A percentile compares a stretch with the other conserved stretches of the same genome.
Conservation (phyloP, 2,113 vertebrate genomes). For the Leuciscus idus region DNA sequence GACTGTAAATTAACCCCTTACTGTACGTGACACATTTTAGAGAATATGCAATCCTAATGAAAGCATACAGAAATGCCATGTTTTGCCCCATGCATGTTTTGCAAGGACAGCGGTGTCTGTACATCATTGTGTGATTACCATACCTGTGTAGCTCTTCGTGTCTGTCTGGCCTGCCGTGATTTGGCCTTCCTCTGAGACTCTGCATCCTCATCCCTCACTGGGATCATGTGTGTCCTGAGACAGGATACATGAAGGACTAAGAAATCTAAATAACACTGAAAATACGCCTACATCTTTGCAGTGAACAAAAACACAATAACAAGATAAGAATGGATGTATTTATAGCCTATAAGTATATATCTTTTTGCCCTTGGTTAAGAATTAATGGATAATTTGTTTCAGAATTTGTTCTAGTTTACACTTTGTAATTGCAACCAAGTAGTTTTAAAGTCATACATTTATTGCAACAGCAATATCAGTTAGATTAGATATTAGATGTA, state of each 20-base stretch:
- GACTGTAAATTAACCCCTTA: not conserved
- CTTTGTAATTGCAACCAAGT: not conserved
- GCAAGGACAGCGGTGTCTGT: not conserved
- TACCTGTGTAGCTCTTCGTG: slow-evolving; percentile 92
- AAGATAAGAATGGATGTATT: not conserved
- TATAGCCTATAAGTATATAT: not conserved
- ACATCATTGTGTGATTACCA: not conserved
- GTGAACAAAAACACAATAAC: not conserved
- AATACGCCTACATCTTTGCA: not conserved
- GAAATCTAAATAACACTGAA: not conserved
- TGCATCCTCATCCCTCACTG: slow-evolving; percentile 89
- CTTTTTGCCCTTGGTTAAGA: not conserved
- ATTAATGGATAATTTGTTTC: not conserved
- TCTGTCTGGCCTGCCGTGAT: slow-evolving; percentile 91
- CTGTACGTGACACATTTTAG: not conserved
- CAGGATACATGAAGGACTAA: not conserved
- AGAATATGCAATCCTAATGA: not conserved
- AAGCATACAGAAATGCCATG: not conserved
- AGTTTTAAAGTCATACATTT: not conserved
- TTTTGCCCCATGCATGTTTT: not conserved
- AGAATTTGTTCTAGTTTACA: not conserved
- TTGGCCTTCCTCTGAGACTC: slow-evolving; percentile 92
- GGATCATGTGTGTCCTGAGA: slow-evolving; percentile 78
- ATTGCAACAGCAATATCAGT: not conserved
- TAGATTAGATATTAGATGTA: not conserved